Evolutionary conservation across 2,113 vertebrate species (phyloP), one percentile per base, ranked within the genome.

Genomic region (Chascanopsetta lugubris): DNA sequence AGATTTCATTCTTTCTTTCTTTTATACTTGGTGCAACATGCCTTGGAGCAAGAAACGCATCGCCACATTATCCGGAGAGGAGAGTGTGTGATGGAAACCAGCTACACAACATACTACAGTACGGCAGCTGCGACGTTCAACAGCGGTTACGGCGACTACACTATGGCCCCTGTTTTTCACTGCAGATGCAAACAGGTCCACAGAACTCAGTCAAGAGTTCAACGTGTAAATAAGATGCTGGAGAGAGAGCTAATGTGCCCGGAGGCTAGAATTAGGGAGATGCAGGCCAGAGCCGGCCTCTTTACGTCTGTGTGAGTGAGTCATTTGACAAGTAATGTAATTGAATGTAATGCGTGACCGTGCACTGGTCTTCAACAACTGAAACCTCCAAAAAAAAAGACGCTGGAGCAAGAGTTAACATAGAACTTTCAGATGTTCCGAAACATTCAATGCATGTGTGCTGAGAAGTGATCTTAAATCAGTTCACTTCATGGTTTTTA

Each of bases 211-310:
- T 66, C 64, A 51, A n/a, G 46, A 64, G 43, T 17, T 45, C 6
- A 59, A 58, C 53, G 47, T 73, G 38, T 65, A 62, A 82, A 69
- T 32, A 7, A 58, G 17, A 61, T 26, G 8, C 15, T 18, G 8
- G 3, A 47, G 6, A 24, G 27, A 55, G 17, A 17, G 34, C 27
- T 61, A 48, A 45, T 15, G 4, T 17, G 22, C 53, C 58, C 13
- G 5, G 48, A 64, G 53, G 54, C 67, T 56, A 50, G 40, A 69
- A 64, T 51, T 30, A 29, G 18, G 1, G 25, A 29, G 42, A 62
- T 1, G 6, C 49, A 13, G 15, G 10, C 27, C 18, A 47, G 7
- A 53, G 25, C 12, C 38, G 38, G 3, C 25, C 6, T 30, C 12
- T 53, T 27, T 29, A 0, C n/a, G 21, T 47, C 3, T n/a, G 9